These are phyloP conservation scores for Megathymus violae DNA, from an alignment of 1,140 invertebrate species.

Conservation along the genomic window DNA sequence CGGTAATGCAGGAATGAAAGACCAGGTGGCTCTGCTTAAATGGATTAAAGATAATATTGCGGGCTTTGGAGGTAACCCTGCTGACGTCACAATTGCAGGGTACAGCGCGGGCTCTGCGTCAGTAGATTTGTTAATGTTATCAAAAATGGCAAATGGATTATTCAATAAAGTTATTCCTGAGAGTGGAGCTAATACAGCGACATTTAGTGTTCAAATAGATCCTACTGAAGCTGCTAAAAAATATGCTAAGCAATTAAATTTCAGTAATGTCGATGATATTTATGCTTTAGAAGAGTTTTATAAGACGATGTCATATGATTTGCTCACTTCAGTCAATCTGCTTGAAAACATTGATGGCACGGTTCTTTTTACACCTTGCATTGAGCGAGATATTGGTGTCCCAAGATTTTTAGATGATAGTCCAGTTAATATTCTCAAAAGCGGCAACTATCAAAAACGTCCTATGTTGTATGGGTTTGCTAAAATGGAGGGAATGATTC, in stretches of 20 bases:
- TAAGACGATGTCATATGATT: slow-evolving; percentile 31
- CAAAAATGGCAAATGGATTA: slow-evolving; percentile 50
- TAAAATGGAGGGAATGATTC: slow-evolving; percentile 52
- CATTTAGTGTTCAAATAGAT: slow-evolving; percentile 46
- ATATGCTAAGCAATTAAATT: slow-evolving; percentile 40
- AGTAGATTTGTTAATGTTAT: slow-evolving; percentile 53
- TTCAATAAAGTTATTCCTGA: slow-evolving; percentile 59
- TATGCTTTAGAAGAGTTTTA: slow-evolving; percentile 50
- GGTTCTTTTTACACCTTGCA: slow-evolving; percentile 46
- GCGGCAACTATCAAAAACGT: slow-evolving; percentile 45
- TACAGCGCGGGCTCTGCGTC: slow-evolving; percentile 50
- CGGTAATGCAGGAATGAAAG: slow-evolving; percentile 38
- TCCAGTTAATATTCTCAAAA: slow-evolving; percentile 50
- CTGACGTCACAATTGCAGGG: slow-evolving; percentile 36
- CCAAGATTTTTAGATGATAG: slow-evolving; percentile 49
- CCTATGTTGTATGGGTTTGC: slow-evolving; percentile 55
- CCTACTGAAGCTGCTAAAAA: slow-evolving; percentile 46
- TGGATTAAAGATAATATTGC: slow-evolving; percentile 42
- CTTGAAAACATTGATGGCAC: slow-evolving; percentile 36
- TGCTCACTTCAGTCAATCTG: slow-evolving; percentile 23
- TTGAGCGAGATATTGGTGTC: slow-evolving; percentile 43
- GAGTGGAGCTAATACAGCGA: slow-evolving; percentile 47
- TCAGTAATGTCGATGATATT: slow-evolving; percentile 40
- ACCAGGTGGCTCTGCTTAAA: slow-evolving; percentile 9
- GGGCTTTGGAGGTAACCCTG: slow-evolving; percentile 39